phyloP scores from a whole-genome alignment of 2,888 invertebrate species.

The Julus scandinavius region DNA sequence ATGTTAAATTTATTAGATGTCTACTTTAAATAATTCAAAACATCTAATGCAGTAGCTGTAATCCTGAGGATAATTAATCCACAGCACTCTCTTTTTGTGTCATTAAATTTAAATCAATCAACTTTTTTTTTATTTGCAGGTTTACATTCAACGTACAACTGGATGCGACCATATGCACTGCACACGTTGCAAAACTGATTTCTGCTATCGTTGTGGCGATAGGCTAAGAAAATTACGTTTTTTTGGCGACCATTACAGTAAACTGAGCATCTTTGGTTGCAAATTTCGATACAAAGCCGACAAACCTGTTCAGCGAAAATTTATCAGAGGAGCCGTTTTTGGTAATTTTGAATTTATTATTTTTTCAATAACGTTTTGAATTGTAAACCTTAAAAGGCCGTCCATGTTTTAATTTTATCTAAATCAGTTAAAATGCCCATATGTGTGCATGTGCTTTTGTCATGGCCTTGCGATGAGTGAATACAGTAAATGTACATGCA shows the following conservation, averaged over 20 bases:
- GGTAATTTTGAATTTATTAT: slow-evolving; percentile 61
- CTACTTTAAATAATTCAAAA: no score
- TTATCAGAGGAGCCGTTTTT: slow-evolving; percentile 65
- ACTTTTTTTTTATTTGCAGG: slow-evolving; percentile 61
- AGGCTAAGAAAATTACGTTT: slow-evolving; percentile 64
- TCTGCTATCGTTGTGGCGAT: slow-evolving; percentile 68
- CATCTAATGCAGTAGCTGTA: no score
- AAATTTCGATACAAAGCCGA: slow-evolving; percentile 65
- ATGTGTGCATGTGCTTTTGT: neutral
- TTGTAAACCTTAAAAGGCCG: no score
- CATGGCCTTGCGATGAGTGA: neutral
- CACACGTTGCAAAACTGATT: slow-evolving; percentile 65
- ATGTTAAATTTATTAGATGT: no score
- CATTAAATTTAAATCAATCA: neutral
- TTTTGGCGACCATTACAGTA: slow-evolving; percentile 66
- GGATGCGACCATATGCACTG: slow-evolving; percentile 69
- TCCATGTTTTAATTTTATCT: no score
- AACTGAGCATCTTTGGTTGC: slow-evolving; percentile 66
- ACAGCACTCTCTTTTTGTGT: neutral
- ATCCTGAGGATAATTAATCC: no score
- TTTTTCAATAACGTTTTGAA: neutral
- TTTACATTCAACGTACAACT: slow-evolving; percentile 66
- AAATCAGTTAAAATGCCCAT: no score
- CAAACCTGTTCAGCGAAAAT: slow-evolving; percentile 63
- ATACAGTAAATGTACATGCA: no score